Evolutionary conservation across 2,797 vertebrate species (phyloP).

Genomic region (Poeciliopsis turneri): DNA sequence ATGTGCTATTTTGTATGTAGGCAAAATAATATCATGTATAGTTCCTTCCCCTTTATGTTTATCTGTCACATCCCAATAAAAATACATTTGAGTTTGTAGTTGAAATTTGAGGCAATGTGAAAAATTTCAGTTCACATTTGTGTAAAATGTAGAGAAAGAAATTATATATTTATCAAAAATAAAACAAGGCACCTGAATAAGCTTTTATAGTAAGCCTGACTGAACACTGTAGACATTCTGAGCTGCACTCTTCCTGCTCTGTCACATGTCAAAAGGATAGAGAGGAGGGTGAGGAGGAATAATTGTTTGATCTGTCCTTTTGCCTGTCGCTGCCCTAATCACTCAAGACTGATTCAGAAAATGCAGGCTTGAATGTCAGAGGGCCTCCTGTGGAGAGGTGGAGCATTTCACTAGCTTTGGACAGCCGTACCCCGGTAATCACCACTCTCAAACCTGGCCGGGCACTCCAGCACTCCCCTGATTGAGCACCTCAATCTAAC

Average conservation of each 20-base stretch:
- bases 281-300: conserved; percentile 84
- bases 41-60: not conserved
- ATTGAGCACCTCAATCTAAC: conserved; percentile 99
- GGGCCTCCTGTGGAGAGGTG: conserved; percentile 96
- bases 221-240: conserved; percentile 48
- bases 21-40: not conserved
- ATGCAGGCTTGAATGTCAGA: conserved; percentile 99
- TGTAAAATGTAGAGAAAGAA: not conserved
- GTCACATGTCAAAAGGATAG: conserved; percentile 75
- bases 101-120: not conserved
- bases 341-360: conserved; percentile 99
- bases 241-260: conserved; percentile 63
- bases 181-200: conserved; percentile 7
- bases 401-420: conserved; percentile 93
- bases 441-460: conserved; percentile 94
- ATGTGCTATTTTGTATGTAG: not conserved
- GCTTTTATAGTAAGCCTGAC: conserved; percentile 47
- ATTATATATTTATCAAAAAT: conserved; percentile 7
- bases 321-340: conserved; percentile 96
- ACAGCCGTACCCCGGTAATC: conserved; percentile 95
- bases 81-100: not conserved
- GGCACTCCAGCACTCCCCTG: conserved; percentile 94
- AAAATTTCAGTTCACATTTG: not conserved
- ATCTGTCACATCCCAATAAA: not conserved
- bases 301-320: conserved; percentile 97